These are phyloP conservation scores for Drosophila insularis DNA, from an alignment of 1,140 invertebrate species.

Conservation along the genomic window DNA sequence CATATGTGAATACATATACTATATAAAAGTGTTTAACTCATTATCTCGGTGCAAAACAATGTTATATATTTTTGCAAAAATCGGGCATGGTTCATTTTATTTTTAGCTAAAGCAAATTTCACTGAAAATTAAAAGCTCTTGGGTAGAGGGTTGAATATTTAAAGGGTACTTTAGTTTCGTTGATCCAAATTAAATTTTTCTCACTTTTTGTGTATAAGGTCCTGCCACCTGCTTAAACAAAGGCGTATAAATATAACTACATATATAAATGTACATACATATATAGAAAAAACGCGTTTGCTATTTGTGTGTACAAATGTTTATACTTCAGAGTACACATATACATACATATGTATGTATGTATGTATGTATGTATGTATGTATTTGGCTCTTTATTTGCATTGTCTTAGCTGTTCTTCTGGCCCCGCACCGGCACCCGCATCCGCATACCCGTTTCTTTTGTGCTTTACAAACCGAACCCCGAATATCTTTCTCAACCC, in stretches of 20 bases:
- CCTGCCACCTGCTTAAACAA: conserved; percentile 54
- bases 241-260: conserved; percentile 27
- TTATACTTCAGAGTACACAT: conserved; percentile 10
- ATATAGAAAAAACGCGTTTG: not conserved
- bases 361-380: conserved; percentile 18
- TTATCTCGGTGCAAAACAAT: too few species aligned
- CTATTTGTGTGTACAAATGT: not conserved
- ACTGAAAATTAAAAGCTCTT: too few species aligned
- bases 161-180: not conserved
- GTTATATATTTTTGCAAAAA: too few species aligned
- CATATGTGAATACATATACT: too few species aligned
- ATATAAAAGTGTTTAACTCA: too few species aligned
- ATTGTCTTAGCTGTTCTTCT: conserved; percentile 46
- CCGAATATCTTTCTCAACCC: conserved; percentile 5
- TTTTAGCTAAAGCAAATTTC: too few species aligned
- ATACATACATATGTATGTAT: conserved; percentile 1
- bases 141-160: too few species aligned
- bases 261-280: not conserved
- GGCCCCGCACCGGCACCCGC: not conserved
- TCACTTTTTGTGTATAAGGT: conserved; percentile 1
- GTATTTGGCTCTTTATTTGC: conserved; percentile 21
- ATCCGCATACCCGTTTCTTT: conserved; percentile 7
- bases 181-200: not conserved
- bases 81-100: too few species aligned
- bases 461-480: conserved; percentile 5